These are phyloP conservation scores for Pygoscelis adeliae DNA, from an alignment of 2,113 vertebrate species.

Conservation along the genomic window DNA sequence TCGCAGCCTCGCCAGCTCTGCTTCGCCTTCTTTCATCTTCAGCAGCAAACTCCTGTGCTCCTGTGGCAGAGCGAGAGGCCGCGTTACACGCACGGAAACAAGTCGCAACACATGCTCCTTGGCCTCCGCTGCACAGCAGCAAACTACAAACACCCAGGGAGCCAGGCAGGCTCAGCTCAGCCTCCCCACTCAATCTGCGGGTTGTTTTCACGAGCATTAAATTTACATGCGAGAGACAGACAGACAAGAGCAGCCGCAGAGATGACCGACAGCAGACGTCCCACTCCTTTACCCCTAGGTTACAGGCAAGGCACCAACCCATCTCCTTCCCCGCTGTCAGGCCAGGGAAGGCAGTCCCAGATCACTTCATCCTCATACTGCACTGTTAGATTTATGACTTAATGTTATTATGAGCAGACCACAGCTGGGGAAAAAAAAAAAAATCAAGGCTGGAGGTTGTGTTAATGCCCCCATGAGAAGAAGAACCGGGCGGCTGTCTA, in stretches of 20 bases:
- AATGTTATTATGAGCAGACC: not conserved
- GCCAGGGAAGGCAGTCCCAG: not conserved
- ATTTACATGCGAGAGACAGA: not conserved
- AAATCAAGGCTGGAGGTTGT: not conserved
- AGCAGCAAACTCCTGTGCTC: constrained; percentile 83
- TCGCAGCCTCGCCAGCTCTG: constrained; percentile 77
- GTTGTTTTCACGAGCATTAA: not conserved
- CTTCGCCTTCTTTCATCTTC: constrained; percentile 79
- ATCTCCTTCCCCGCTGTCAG: not conserved
- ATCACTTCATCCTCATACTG: rapidly evolving
- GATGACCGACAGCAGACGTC: not conserved
- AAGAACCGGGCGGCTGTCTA: not conserved
- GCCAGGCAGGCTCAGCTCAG: not conserved
- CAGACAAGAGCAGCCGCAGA: not conserved
- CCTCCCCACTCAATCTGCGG: not conserved
- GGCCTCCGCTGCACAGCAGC: not conserved
- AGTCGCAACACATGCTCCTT: not conserved
- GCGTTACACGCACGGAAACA: not conserved
- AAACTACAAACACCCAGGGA: not conserved
- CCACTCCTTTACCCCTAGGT: not conserved
- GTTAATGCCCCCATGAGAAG: not conserved
- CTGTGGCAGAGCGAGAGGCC: constrained; percentile 33
- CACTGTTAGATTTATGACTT: not conserved
- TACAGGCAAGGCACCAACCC: not conserved
- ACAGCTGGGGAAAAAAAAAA: not conserved